Percentiles rank a stretch among this genome's conserved stretches.
Conservation (phyloP, 2,888 invertebrate genomes). For the Opisthograptis luteolata region DNA sequence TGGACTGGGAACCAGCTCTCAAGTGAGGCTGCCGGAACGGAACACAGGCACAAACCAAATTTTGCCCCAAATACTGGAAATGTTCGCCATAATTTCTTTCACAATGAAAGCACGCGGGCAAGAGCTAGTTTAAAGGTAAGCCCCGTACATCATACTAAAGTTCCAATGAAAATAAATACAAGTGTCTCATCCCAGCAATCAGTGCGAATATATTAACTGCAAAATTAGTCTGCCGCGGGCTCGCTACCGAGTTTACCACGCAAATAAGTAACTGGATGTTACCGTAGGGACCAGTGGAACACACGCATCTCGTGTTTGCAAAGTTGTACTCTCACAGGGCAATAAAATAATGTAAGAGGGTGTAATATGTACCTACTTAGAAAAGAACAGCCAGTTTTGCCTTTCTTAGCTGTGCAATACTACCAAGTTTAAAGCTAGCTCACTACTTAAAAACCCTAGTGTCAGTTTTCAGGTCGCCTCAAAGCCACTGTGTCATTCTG, state of each 20-base stretch:
- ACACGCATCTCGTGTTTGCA: slow-evolving; percentile 12
- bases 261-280: slow-evolving; percentile 25
- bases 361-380: too few species aligned
- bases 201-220: slow-evolving; percentile 76
- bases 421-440: too few species aligned
- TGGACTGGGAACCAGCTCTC: too few species aligned
- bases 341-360: too few species aligned
- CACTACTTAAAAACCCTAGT: too few species aligned
- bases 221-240: slow-evolving; percentile 70
- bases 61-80: slow-evolving; percentile 29
- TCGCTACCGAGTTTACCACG: slow-evolving; percentile 21
- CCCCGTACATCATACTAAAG: slow-evolving; percentile 25
- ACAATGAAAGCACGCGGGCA: neutral
- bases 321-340: neutral
- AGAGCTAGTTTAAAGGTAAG: neutral
- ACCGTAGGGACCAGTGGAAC: slow-evolving; percentile 2
- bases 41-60: too few species aligned
- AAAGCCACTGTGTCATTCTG: too few species aligned
- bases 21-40: too few species aligned
- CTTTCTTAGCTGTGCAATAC: too few species aligned
- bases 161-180: slow-evolving; percentile 62
- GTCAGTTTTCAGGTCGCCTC: too few species aligned
- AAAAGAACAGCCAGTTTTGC: too few species aligned
- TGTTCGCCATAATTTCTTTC: too few species aligned
- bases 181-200: slow-evolving; percentile 69